Evolutionary conservation across 2,888 invertebrate genomes (phyloP), one percentile per base, ranked within the genome.

Genomic region (Megastigmus dorsalis): DNA sequence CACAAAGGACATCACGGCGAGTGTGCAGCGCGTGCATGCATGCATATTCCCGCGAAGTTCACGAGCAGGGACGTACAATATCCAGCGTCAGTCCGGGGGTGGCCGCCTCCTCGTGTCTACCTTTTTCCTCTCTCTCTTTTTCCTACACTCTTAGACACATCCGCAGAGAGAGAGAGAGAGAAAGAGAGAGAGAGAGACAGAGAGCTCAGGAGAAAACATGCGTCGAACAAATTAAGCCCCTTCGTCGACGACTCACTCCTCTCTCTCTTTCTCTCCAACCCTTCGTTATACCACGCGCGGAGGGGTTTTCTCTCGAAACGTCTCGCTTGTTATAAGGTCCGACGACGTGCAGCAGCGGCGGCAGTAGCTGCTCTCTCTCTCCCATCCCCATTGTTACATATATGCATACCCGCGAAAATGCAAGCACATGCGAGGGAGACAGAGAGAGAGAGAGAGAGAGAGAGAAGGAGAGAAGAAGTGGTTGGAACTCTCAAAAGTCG

Each of bases 181-280:
- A 28, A 36, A 36, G 20, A 28, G 26, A 5, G 36, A 38, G 15
- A 52, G 13, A 20, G 48, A 28, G n/a, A 33, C 23, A 36, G 63
- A 7, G 4, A 66, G 43, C 30, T 55, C 33, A 6, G 10, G 48
- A 57, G 36, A 33, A 48, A 48, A 28, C 50, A 52, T 41, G 60
- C 69, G 60, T 69, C 59, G 57, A 71, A 72, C 57, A 66, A 72
- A 68, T 67, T 74, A 74, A 74, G 74, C 74, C 63, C 73, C 48
- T 62, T 55, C 38, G 45, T 23, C 26, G 45, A 57, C 67, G 45
- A 57, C 45, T 48, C 55, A 45, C 65, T 48, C 33, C 41, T 26
- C 57, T 41, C 20, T 41, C 5, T 9, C 20, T 41, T 5, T 9
- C 2, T 38, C 57, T 38, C 36, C 33, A 33, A 18, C 33, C 59